Evolutionary conservation across 1,140 invertebrate genomes (phyloP), one percentile per base, ranked within the genome.

Genomic region (Aphaenogaster ashmeadi): DNA sequence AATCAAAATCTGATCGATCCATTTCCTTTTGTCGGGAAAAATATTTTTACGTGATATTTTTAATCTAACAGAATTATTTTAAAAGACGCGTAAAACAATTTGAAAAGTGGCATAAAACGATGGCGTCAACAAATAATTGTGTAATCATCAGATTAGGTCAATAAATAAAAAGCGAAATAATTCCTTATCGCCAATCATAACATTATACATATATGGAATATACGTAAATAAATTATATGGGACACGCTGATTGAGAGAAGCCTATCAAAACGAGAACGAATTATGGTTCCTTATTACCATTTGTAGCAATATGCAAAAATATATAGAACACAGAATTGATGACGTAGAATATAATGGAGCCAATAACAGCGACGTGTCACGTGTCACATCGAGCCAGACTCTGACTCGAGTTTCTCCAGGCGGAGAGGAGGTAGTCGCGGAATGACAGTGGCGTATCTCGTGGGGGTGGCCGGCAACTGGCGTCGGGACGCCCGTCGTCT

Each of bases 401-500:
- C 38, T n/a, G 21, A 44, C 54, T 47, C 9, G 27, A 60, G 52
- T 56, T 74, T 75, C 69, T 47, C 33, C 47, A 44, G 15, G 44
- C 69, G 54, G 13, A 58, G 84, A 87, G 86, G 66, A 78, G 83
- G 89, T 72, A 77, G 69, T 78, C 72, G 71, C 89, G 87, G 88
- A 90, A 89, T 91, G 91, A 93, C 89, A 92, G 92, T 88, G 81
- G 89, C 92, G 87, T 91, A 92, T 90, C 67, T 84, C 88, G 72
- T 88, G 87, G 74, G 89, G 90, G 89, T 87, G 90, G 90, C 69
- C 86, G 83, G 87, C 72, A 84, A 89, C 87, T 87, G 90, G 92
- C 92, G 91, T 93, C 90, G 93, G 93, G 91, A 93, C 93, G 93
- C 93, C 89, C 88, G 90, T 84, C 93, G 93, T 95, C 94, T 95